Evolutionary conservation across 2,888 invertebrate species (phyloP), one percentile per base, ranked within the genome.

Genomic region (Myopa testacea): DNA sequence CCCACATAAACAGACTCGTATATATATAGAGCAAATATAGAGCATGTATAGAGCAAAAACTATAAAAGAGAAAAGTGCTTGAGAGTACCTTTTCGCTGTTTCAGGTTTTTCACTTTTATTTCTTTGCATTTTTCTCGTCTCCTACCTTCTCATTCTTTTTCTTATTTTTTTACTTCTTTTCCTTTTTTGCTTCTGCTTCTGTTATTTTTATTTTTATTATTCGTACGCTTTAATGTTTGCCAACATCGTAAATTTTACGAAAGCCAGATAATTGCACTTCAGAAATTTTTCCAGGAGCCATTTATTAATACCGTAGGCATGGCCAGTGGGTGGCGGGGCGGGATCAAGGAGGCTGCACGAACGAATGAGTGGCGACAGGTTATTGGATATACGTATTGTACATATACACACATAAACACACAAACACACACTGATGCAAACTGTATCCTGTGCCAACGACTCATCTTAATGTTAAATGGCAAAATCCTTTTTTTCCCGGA

Each of bases 251-350:
- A 69, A 69, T 75, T 68, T 75, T 34, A 14, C 60, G 58, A 50
- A 26, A 55, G 68, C n/a, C 40, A 58, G 26, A 60, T 75, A 75
- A 75, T 75, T 69, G 75, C 75, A 75, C 75, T 68, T 69, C 69
- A 75, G 69, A 75, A 75, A 69, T 45, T 69, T 60, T 69, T 58
- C 69, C 38, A 40, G 60, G 19, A 75, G 60, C 75, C 68, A 75
- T 75, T 69, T 75, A 45, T 75, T 69, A 14, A 69, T 60, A 69
- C 58, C 55, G 5, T 58, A 58, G 16, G 62, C 19, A 26, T 62
- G n/a, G 10, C 14, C 5, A 16, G 38, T 4, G 10, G n/a, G 14
- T 38, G 1, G 68, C 26, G 50, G 50, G 6, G 50, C 10, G 19
- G 45, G 10, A 3, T 40, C 63, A 26, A 26, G 26, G 26, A 26